Conservation (phyloP, 2,888 invertebrate species). For the Pandemis cinnamomeana region DNA sequence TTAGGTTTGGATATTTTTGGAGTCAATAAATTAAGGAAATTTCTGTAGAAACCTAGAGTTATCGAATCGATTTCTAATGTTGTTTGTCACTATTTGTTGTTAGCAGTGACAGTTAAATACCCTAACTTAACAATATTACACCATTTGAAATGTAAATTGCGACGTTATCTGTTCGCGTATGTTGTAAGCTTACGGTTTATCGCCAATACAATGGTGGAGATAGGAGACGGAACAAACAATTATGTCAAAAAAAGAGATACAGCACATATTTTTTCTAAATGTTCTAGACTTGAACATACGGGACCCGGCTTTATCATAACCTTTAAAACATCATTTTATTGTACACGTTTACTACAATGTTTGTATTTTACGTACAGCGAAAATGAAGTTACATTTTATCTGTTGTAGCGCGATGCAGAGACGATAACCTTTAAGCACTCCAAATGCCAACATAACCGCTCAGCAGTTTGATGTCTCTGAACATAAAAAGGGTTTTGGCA, state of each 20-base stretch:
- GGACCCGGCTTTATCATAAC: too few relatives aligned
- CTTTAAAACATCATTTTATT: not conserved
- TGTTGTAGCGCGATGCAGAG: not conserved
- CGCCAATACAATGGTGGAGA: not conserved
- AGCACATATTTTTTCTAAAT: not conserved
- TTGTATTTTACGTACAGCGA: not conserved
- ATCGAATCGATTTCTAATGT: not conserved
- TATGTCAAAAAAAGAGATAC: not conserved
- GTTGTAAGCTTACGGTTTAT: slow-evolving; percentile 5
- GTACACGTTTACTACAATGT: not conserved
- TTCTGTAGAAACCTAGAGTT: not conserved
- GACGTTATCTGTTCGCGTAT: slow-evolving; percentile 1
- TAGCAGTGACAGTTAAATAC: not conserved
- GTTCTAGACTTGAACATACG: too few relatives aligned
- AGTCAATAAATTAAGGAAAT: too few relatives aligned
- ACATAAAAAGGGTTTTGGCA: not conserved
- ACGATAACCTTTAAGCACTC: not conserved
- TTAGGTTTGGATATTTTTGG: too few relatives aligned
- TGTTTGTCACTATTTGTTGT: not conserved
- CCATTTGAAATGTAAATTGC: slow-evolving; percentile 14
- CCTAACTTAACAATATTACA: slow-evolving; percentile 1
- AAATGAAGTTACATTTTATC: not conserved
- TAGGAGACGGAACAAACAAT: not conserved
- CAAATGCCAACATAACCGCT: not conserved
- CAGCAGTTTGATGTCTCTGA: not conserved